Conservation (phyloP, 2,797 vertebrate species). For the Myripristis jacobus region DNA sequence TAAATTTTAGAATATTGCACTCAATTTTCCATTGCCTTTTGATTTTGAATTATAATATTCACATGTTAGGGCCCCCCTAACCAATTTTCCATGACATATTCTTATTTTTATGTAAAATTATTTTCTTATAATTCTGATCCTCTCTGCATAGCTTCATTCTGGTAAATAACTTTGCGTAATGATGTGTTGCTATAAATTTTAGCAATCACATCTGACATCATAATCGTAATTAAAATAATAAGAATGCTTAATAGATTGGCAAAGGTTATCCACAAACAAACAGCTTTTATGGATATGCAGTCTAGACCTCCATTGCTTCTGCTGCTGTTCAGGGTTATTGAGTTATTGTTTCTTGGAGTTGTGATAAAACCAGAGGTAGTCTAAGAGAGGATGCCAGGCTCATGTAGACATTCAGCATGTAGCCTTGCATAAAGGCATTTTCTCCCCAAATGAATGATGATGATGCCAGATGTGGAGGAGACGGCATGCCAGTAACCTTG, state of each 20-base stretch:
- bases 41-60: too few species aligned
- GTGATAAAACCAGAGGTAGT: background rate
- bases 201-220: background rate
- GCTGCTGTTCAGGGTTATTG: background rate
- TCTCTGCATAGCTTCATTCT: background rate
- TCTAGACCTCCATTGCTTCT: background rate
- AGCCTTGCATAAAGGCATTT: slow-evolving; percentile 37
- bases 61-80: too few species aligned
- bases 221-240: background rate
- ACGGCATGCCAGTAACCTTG: slow-evolving; percentile 74
- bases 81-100: background rate
- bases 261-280: background rate
- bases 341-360: background rate
- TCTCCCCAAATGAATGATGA: slow-evolving; percentile 53
- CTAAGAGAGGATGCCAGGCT: slow-evolving; percentile 34
- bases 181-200: background rate
- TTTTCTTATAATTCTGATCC: background rate
- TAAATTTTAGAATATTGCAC: background rate
- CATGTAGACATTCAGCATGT: slow-evolving; percentile 40
- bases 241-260: background rate
- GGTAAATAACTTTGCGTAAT: background rate
- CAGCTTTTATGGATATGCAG: background rate
- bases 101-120: background rate
- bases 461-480: slow-evolving; percentile 57
- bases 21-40: too few species aligned